Percentiles rank a stretch among this genome's conserved stretches.
Evolutionary conservation across 1,140 invertebrate genomes (phyloP).

Genomic region (Hermetia illucens): DNA sequence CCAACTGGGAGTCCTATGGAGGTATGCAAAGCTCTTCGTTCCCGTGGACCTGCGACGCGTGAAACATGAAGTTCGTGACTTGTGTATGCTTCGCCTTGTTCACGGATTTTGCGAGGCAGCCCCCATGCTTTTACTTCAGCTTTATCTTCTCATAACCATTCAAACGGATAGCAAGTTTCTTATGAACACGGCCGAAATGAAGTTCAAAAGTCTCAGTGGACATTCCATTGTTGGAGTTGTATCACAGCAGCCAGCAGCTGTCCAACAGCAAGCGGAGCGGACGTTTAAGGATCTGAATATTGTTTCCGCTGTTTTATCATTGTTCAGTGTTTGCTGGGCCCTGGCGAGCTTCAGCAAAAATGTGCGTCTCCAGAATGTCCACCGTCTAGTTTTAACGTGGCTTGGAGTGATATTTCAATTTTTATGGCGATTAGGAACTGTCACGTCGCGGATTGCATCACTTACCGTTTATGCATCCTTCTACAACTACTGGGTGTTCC

Average conservation of each 20-base stretch:
- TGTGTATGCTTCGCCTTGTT: slow-evolving; percentile 62
- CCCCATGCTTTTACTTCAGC: slow-evolving; percentile 71
- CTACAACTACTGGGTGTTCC: slow-evolving; percentile 69
- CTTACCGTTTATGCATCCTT: slow-evolving; percentile 73
- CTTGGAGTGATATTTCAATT: slow-evolving; percentile 78
- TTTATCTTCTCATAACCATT: slow-evolving; percentile 53
- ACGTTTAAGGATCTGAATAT: slow-evolving; percentile 61
- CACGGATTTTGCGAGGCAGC: slow-evolving; percentile 79
- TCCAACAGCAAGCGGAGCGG: slow-evolving; percentile 10
- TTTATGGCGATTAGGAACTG: slow-evolving; percentile 71
- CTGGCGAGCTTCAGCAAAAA: slow-evolving; percentile 82
- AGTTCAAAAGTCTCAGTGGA: slow-evolving; percentile 5
- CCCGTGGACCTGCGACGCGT: slow-evolving; percentile 71
- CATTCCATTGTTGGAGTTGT: slow-evolving; percentile 2
- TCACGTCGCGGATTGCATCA: slow-evolving; percentile 64
- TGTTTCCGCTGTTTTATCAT: slow-evolving; percentile 64
- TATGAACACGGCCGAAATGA: not conserved
- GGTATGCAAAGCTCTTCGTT: slow-evolving; percentile 76
- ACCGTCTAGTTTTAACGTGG: slow-evolving; percentile 74
- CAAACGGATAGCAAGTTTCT: slow-evolving; percentile 6
- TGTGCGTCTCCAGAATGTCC: slow-evolving; percentile 62
- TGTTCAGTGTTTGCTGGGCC: slow-evolving; percentile 81
- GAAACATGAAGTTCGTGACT: slow-evolving; percentile 62
- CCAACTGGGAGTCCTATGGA: slow-evolving; percentile 74
- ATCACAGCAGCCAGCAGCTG: slow-evolving; percentile 2